phyloP scores from a whole-genome alignment of 2,113 vertebrate genomes.

The Myxocyprinus asiaticus region DNA sequence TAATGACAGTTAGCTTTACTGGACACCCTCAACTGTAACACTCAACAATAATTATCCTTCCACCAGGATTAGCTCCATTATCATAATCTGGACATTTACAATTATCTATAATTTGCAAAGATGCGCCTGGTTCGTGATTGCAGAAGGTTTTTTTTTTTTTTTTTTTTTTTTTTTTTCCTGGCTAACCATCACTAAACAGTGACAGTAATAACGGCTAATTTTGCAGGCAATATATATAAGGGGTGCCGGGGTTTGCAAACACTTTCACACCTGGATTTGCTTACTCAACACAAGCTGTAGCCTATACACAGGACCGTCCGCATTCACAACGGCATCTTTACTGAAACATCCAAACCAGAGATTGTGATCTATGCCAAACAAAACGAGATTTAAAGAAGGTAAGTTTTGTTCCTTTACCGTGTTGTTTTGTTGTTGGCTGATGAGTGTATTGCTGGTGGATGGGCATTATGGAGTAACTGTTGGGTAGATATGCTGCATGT shows the following conservation, averaged over 20 bases:
- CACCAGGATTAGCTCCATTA: conserved; percentile 99
- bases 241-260: conserved; percentile 98
- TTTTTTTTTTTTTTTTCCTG: conserved; percentile 85
- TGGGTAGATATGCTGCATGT: background rate
- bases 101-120: conserved; percentile 99
- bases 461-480: background rate
- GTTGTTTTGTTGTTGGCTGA: conserved; percentile 14
- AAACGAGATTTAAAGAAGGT: conserved; percentile 77
- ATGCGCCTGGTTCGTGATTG: conserved; percentile 99
- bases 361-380: conserved; percentile 52
- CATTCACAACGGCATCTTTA: conserved; percentile 77
- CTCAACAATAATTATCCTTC: conserved; percentile 99
- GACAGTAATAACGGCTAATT: conserved; percentile 99
- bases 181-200: conserved; percentile 99
- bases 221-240: conserved; percentile 99
- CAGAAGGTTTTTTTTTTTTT: conserved; percentile 81
- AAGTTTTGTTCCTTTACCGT: conserved; percentile 67
- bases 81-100: conserved; percentile 99
- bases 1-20: conserved; percentile 99
- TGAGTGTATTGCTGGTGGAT: background rate
- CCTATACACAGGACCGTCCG: conserved; percentile 77
- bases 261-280: conserved; percentile 99
- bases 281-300: conserved; percentile 82
- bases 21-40: conserved; percentile 99
- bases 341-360: conserved; percentile 65